Conservation (phyloP, 2,888 invertebrate genomes). For the Tridacna crocea region DNA sequence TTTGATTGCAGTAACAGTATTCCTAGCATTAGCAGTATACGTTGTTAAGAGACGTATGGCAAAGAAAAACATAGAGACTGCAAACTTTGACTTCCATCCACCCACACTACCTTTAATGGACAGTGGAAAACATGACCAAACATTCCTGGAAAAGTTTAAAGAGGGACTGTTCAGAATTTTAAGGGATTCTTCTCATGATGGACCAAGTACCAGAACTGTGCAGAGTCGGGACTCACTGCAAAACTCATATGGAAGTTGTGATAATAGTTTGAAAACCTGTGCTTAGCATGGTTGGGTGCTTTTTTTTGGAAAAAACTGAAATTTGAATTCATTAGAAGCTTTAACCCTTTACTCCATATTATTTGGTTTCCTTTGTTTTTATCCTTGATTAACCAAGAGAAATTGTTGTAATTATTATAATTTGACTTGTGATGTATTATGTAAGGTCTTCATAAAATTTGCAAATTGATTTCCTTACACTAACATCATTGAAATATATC, state of each 20-base stretch:
- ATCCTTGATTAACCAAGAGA: no score
- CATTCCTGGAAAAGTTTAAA: constrained; percentile 7
- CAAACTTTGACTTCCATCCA: constrained; percentile 77
- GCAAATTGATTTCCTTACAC: no score
- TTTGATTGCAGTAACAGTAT: constrained; percentile 18
- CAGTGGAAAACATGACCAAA: constrained; percentile 6
- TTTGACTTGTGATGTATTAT: no score
- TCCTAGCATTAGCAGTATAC: constrained; percentile 12
- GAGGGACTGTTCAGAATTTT: neutral
- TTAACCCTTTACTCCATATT: no score
- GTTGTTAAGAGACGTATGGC: constrained; percentile 22
- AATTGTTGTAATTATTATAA: no score
- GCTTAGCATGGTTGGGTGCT: neutral
- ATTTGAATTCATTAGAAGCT: no score
- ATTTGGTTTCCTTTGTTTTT: no score
- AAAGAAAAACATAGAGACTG: constrained; percentile 59
- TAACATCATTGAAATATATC: no score
- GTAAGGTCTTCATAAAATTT: no score
- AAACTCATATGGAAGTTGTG: constrained; percentile 6
- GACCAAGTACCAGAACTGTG: neutral
- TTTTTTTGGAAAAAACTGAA: neutral
- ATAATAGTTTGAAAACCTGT: constrained; percentile 11
- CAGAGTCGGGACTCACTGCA: neutral
- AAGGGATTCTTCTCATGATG: neutral
- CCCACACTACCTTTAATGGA: constrained; percentile 2